Percentiles rank a stretch among this genome's conserved stretches.
Evolutionary conservation across 1,140 invertebrate species (phyloP).

Genomic region (Metopolophium dirhodum): DNA sequence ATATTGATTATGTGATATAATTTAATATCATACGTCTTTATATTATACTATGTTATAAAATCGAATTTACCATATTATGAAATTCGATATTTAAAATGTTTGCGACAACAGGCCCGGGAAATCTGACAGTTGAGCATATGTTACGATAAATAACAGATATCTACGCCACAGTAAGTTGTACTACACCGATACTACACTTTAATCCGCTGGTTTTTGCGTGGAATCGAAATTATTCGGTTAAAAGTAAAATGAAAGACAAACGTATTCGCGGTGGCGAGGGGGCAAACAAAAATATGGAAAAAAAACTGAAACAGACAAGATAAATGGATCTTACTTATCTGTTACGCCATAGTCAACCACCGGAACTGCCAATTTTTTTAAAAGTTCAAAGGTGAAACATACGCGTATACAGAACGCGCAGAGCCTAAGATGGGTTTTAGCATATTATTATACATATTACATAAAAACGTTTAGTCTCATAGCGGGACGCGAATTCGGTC

Average conservation of each 20-base stretch:
- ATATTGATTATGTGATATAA: background rate
- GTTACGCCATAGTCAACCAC: background rate
- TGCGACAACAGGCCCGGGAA: background rate
- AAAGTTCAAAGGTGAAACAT: slow-evolving; percentile 1
- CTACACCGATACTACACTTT: background rate
- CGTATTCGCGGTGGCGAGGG: no score
- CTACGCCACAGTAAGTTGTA: background rate
- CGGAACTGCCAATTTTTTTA: slow-evolving; percentile 20
- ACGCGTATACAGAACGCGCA: no score
- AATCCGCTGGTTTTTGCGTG: background rate
- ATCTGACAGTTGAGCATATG: no score
- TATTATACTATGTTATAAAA: background rate
- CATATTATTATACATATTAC: background rate
- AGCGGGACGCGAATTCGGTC: background rate
- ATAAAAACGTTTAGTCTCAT: background rate
- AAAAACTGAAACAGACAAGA: slow-evolving; percentile 6
- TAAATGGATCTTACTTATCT: slow-evolving; percentile 27
- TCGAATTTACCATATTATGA: background rate
- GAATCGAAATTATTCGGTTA: background rate
- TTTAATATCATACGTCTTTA: no score
- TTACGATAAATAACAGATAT: background rate
- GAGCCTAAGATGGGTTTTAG: background rate
- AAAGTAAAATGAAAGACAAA: background rate
- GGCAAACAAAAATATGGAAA: background rate
- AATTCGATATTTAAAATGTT: background rate